A percentile compares a stretch with the other conserved stretches of the same genome.
Evolutionary conservation across 2,888 invertebrate species (phyloP).

Genomic region (Biston stratarius): DNA sequence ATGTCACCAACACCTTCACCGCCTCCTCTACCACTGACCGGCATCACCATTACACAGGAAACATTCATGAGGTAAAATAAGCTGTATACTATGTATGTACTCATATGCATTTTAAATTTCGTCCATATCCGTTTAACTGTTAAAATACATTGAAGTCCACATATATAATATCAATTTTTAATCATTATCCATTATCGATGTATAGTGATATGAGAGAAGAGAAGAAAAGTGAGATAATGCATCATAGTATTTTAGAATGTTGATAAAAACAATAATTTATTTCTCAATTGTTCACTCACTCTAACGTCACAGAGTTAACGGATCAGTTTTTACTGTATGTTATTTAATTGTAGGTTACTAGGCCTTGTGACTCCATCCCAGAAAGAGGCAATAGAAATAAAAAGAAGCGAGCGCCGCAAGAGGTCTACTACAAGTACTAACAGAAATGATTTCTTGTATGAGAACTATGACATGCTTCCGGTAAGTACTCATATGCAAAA

Average conservation of each 20-base stretch:
- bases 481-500: constrained; percentile 60
- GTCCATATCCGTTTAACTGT: too few relatives aligned
- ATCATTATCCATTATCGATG: too few relatives aligned
- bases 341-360: constrained; percentile 64
- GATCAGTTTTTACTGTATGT: neutral
- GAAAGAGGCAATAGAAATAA: constrained; percentile 74
- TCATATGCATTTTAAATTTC: too few relatives aligned
- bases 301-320: too few relatives aligned
- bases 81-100: too few relatives aligned
- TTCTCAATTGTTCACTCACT: too few relatives aligned
- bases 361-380: constrained; percentile 77
- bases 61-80: constrained; percentile 71
- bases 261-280: too few relatives aligned
- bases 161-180: too few relatives aligned
- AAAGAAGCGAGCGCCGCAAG: constrained; percentile 76
- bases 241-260: too few relatives aligned
- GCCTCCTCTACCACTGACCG: constrained; percentile 70
- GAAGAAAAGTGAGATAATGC: too few relatives aligned
- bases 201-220: too few relatives aligned
- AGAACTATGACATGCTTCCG: constrained; percentile 75
- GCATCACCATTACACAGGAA: constrained; percentile 71
- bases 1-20: constrained; percentile 77
- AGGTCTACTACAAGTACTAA: constrained; percentile 74
- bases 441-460: constrained; percentile 76
- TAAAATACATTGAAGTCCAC: too few relatives aligned